Evolutionary conservation across 2,888 invertebrate species (phyloP).

Genomic region (Oxycera nigricornis): DNA sequence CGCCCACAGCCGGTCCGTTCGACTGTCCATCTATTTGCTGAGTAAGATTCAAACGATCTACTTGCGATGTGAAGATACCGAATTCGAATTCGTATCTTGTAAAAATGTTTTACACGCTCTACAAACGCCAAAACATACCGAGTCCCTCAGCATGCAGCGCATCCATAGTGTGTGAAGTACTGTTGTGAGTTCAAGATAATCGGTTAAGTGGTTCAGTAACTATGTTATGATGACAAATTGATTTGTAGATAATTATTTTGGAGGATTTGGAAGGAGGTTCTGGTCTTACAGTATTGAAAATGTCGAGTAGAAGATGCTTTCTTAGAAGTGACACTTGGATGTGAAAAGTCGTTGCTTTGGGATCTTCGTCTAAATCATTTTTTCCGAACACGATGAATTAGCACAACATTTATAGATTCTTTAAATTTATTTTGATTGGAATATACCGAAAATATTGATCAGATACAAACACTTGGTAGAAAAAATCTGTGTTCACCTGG

Average conservation of each 20-base stretch:
- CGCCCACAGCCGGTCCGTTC: constrained; percentile 21
- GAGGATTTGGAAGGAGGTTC: constrained; percentile 16
- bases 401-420: too few relatives aligned
- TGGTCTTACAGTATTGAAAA: constrained; percentile 3
- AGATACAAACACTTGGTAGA: too few relatives aligned
- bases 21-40: too few relatives aligned
- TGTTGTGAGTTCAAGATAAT: constrained; percentile 32
- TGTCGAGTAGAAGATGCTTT: constrained; percentile 1
- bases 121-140: neutral
- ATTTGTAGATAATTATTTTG: constrained; percentile 22
- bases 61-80: neutral
- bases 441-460: too few relatives aligned
- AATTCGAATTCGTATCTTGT: neutral
- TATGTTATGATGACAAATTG: constrained; percentile 36
- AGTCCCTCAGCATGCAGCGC: neutral
- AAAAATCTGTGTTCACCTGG: too few relatives aligned
- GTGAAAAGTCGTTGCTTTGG: too few relatives aligned
- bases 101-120: constrained; percentile 21
- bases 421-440: too few relatives aligned
- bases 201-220: constrained; percentile 35
- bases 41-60: too few relatives aligned
- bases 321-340: neutral
- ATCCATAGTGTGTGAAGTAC: constrained; percentile 9
- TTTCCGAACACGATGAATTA: too few relatives aligned
- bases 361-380: too few relatives aligned